Percentiles rank a stretch among this genome's conserved stretches.
These are phyloP conservation scores for Helicoverpa zea DNA, from an alignment of 1,140 invertebrate genomes.

Conservation along the genomic window DNA sequence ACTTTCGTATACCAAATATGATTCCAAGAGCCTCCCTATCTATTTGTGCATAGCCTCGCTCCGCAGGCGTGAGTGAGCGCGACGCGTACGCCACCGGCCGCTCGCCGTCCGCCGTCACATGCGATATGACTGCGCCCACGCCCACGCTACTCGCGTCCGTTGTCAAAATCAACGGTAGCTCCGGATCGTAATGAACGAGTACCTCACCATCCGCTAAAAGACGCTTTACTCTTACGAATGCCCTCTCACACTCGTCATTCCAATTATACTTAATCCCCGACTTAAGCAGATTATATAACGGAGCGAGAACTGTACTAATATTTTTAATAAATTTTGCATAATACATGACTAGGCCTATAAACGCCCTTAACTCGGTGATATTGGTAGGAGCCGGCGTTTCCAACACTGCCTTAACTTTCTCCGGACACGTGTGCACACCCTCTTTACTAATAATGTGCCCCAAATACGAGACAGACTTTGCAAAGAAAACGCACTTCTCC, in stretches of 20 bases:
- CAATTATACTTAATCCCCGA: background rate
- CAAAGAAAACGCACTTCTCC: background rate
- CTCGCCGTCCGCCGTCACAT: constrained; percentile 23
- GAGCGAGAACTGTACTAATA: background rate
- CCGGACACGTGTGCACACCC: background rate
- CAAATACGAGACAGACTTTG: background rate
- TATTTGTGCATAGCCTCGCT: constrained; percentile 15
- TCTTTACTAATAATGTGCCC: background rate
- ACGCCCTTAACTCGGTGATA: background rate
- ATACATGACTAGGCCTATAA: constrained; percentile 22
- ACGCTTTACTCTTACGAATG: background rate
- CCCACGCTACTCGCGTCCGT: constrained; percentile 57
- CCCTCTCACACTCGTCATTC: background rate
- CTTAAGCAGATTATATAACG: background rate
- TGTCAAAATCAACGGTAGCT: constrained; percentile 50
- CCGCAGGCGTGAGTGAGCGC: background rate
- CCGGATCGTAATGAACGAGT: background rate
- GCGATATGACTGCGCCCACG: constrained; percentile 56
- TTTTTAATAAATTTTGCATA: constrained; percentile 27
- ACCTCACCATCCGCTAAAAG: background rate
- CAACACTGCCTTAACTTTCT: background rate
- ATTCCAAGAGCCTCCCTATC: constrained; percentile 9
- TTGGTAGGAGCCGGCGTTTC: background rate
- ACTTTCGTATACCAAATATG: background rate
- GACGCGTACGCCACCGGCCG: constrained; percentile 5